Conservation (phyloP, 2,888 invertebrate species). For the Pharmacophagus antenor region DNA sequence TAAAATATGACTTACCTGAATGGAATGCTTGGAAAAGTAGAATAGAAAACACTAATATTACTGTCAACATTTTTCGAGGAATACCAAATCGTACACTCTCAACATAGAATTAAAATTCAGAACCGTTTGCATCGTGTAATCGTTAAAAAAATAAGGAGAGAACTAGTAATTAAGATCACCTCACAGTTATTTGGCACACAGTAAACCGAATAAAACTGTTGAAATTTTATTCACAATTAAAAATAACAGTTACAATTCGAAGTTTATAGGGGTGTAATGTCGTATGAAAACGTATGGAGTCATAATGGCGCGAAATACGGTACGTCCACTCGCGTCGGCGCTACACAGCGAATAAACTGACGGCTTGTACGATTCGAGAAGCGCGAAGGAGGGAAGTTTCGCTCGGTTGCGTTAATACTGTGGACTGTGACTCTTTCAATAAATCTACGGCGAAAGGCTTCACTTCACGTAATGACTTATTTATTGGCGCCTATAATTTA, state of each 20-base stretch:
- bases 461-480: constrained; percentile 16
- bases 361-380: constrained; percentile 1
- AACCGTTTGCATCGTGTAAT: constrained; percentile 69
- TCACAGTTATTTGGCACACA: constrained; percentile 48
- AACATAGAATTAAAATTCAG: constrained; percentile 56
- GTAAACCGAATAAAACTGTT: constrained; percentile 51
- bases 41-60: constrained; percentile 59
- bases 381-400: constrained; percentile 25
- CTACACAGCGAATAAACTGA: constrained; percentile 46
- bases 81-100: constrained; percentile 57
- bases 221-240: constrained; percentile 47
- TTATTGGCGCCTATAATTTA: constrained; percentile 23
- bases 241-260: constrained; percentile 50
- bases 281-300: constrained; percentile 45
- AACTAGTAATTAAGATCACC: constrained; percentile 50
- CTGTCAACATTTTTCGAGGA: constrained; percentile 70
- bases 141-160: constrained; percentile 38
- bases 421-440: constrained; percentile 24
- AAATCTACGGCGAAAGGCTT: constrained; percentile 26
- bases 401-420: constrained; percentile 27
- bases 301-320: constrained; percentile 52
- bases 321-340: constrained; percentile 49
- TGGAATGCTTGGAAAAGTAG: constrained; percentile 57
- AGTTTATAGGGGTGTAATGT: constrained; percentile 38
- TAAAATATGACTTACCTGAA: constrained; percentile 55